Percentiles rank a stretch among this genome's conserved stretches.
These are phyloP conservation scores for Trachelus troglodyta DNA, from an alignment of 2,888 invertebrate species.

Conservation along the genomic window DNA sequence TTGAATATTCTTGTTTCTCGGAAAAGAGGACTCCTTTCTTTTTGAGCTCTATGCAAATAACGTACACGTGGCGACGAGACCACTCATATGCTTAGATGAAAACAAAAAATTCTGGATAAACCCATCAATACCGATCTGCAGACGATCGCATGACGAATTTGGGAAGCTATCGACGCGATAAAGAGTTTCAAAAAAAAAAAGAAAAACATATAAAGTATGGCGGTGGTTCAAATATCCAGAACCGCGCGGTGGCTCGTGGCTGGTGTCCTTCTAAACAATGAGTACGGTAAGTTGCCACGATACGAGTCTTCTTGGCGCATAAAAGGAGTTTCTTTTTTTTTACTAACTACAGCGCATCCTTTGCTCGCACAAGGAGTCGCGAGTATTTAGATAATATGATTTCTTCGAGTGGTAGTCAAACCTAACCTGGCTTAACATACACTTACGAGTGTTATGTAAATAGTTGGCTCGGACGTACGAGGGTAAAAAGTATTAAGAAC, in stretches of 20 bases:
- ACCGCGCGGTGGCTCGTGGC: background rate
- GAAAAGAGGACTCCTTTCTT: too few relatives aligned
- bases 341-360: background rate
- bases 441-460: conserved; percentile 52
- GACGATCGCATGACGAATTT: too few relatives aligned
- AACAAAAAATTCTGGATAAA: too few relatives aligned
- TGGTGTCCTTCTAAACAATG: background rate
- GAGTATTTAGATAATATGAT: conserved; percentile 52
- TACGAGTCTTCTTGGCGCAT: background rate
- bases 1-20: background rate
- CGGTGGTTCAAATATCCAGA: too few relatives aligned
- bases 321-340: background rate
- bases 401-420: conserved; percentile 51
- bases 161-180: too few relatives aligned
- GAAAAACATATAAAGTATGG: too few relatives aligned
- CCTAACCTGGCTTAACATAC: conserved; percentile 35
- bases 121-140: too few relatives aligned
- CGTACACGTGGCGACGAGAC: background rate
- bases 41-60: background rate
- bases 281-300: background rate
- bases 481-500: conserved; percentile 25
- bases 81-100: too few relatives aligned
- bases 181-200: too few relatives aligned
- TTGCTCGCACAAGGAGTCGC: conserved; percentile 14
- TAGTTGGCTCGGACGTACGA: conserved; percentile 24